A percentile compares a stretch with the other conserved stretches of the same genome.
Conservation (phyloP, 2,113 vertebrate species). For the Motacilla tschutschensis region DNA sequence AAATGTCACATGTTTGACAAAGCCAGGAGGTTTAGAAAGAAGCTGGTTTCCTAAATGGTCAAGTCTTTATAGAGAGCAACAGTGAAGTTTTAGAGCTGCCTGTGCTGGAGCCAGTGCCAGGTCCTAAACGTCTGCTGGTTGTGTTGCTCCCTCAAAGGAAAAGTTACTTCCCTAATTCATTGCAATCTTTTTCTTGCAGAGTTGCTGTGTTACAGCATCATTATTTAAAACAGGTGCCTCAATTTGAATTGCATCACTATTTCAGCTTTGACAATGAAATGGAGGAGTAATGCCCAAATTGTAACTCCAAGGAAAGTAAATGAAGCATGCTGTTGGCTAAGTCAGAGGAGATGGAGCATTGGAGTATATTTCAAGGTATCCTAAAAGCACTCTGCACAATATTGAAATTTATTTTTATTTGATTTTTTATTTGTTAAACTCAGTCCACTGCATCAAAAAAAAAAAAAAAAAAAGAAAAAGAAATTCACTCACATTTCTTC, state of each 20-base stretch:
- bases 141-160: background rate
- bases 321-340: background rate
- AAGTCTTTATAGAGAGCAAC: background rate
- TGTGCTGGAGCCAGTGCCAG: background rate
- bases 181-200: background rate
- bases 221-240: background rate
- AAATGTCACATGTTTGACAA: background rate
- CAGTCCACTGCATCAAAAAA: background rate
- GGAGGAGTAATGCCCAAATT: background rate
- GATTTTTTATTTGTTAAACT: background rate
- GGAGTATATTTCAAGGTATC: background rate
- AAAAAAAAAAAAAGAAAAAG: background rate
- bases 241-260: accelerated
- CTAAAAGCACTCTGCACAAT: background rate
- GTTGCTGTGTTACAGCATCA: background rate
- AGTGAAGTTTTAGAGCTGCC: background rate
- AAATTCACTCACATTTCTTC: background rate
- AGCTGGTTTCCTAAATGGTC: background rate
- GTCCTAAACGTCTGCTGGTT: background rate
- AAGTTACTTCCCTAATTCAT: background rate
- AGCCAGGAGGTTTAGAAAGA: background rate
- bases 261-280: background rate
- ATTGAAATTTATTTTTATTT: background rate
- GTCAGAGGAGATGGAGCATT: background rate
- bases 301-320: background rate